Conservation (phyloP, 2,888 invertebrate species). For the Elgonia sp. region DNA sequence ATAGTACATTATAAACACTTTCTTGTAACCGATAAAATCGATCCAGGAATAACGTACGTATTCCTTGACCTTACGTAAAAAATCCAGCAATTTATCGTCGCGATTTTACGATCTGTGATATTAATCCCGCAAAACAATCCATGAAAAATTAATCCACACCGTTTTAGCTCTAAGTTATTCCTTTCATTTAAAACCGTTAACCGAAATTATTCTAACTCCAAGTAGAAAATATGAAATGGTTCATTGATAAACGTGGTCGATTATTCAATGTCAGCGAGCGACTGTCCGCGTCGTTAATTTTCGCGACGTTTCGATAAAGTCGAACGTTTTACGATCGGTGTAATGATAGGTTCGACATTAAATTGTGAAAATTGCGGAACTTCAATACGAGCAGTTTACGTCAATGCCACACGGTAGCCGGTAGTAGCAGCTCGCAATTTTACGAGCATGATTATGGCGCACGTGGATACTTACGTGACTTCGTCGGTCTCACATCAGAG, state of each 20-base stretch:
- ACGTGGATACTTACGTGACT: constrained; percentile 72
- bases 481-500: constrained; percentile 66
- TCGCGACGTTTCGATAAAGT: constrained; percentile 63
- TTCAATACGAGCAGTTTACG: constrained; percentile 55
- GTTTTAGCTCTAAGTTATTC: too few relatives aligned
- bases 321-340: constrained; percentile 54
- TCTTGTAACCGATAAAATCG: constrained; percentile 73
- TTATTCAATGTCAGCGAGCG: constrained; percentile 46
- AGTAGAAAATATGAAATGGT: constrained; percentile 10
- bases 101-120: neutral
- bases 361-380: constrained; percentile 71
- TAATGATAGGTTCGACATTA: constrained; percentile 65
- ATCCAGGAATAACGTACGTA: constrained; percentile 59
- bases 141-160: too few relatives aligned
- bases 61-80: constrained; percentile 70
- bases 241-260: constrained; percentile 35
- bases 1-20: constrained; percentile 75
- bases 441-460: constrained; percentile 72
- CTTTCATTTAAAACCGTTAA: neutral
- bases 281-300: constrained; percentile 49
- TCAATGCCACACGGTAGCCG: constrained; percentile 68
- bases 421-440: constrained; percentile 61
- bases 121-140: too few relatives aligned
- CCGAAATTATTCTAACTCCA: neutral
- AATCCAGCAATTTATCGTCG: constrained; percentile 43